Percentiles rank a stretch among this genome's conserved stretches.
phyloP scores from a whole-genome alignment of 2,888 invertebrate species.

The Andricus curvator region DNA sequence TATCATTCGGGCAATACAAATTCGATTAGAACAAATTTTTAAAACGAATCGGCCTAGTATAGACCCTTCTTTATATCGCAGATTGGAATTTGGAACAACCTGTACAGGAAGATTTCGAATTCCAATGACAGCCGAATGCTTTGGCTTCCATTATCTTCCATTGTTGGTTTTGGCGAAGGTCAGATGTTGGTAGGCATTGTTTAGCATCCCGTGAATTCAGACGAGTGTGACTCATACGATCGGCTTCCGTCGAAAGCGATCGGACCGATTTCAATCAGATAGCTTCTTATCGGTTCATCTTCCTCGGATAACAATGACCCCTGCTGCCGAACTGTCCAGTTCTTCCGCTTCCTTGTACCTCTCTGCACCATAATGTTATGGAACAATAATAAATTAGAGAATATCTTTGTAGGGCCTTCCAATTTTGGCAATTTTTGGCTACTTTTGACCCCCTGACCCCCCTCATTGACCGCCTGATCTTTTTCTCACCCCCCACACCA shows the following conservation, averaged over 20 bases:
- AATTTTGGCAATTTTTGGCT: too few relatives aligned
- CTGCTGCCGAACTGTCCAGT: neutral
- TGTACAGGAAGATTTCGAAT: constrained; percentile 38
- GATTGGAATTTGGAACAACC: neutral
- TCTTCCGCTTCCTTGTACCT: neutral
- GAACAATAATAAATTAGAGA: too few relatives aligned
- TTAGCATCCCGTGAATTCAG: constrained; percentile 67
- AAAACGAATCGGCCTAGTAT: too few relatives aligned
- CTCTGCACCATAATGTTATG: too few relatives aligned
- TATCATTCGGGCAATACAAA: too few relatives aligned
- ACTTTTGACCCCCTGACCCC: too few relatives aligned
- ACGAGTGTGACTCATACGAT: constrained; percentile 70
- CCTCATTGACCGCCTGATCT: too few relatives aligned
- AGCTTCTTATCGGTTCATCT: constrained; percentile 3
- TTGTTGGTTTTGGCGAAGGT: constrained; percentile 67
- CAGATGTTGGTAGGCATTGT: constrained; percentile 65
- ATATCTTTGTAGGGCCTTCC: too few relatives aligned
- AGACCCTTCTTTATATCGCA: neutral
- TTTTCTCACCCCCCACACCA: too few relatives aligned
- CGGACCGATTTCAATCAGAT: constrained; percentile 55
- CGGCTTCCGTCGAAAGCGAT: constrained; percentile 66
- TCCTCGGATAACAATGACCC: neutral
- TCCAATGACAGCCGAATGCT: constrained; percentile 59
- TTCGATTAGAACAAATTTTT: too few relatives aligned
- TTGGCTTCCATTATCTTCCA: constrained; percentile 66